Base-by-base conservation (phyloP, 2,113 vertebrate species). In the Silurus glanis region DNA sequence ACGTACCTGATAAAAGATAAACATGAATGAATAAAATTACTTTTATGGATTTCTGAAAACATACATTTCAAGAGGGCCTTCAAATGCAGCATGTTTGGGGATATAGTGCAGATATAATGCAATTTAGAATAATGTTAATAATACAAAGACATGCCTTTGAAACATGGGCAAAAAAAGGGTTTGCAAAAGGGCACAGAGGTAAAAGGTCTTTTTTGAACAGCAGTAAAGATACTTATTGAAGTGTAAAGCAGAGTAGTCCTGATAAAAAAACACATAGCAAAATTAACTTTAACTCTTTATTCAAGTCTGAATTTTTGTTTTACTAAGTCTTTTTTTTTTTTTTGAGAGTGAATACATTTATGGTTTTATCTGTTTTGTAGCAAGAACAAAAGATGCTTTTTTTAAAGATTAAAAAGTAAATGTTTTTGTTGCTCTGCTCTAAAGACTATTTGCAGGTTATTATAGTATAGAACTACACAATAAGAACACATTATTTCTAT, bases 1-100 rank as follows among this genome's bases (percentile, higher is more conserved):
- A 61, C 94, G 90, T 64, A 96, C 94, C 95, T 95, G 86, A 89
- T 84, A 90, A 45, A 47, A 64, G 4, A 64, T 6, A 51, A n/a
- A 71, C 25, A 9, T 45, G 58, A 25, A 56, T 37, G 6, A n/a
- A 9, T 17, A n/a, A 6, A 78, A 47, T 37, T 37, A 37, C 37
- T 37, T 37, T 37, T 37, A 37, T 37, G 37, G 2, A 37, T 37
- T 37, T 37, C 37, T 37, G 37, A 37, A 37, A 37, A 37, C 37
- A 37, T 37, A 37, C 37, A 37, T 37, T 37, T 37, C 3, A 37
- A 37, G 37, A 37, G 2, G 37, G 37, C 37, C 90, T 16, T 83
- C 85, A 53, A 80, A 80, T 45, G 67, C 81, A 82, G 61, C 86
- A 59, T 9, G 67, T 58, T n/a, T 80, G 53, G 72, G 37, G 37